phyloP scores from a whole-genome alignment of 2,113 vertebrate genomes.

The Macroglossus sobrinus region DNA sequence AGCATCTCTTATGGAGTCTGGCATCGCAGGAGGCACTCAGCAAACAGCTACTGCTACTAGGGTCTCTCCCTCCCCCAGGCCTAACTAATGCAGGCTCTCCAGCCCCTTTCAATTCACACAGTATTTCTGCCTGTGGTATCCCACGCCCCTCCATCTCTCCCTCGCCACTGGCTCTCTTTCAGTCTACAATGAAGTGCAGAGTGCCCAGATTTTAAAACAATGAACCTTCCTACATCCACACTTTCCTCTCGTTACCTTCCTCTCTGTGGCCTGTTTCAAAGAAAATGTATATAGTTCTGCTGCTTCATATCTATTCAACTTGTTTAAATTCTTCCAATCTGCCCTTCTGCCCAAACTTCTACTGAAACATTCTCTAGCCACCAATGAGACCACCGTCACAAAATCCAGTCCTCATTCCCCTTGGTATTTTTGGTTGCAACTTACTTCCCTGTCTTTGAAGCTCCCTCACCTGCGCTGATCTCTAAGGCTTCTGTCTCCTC shows the following conservation, averaged over 20 bases:
- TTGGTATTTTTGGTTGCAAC: not conserved
- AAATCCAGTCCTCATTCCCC: not conserved
- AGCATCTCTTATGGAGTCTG: not conserved
- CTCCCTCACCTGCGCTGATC: not conserved
- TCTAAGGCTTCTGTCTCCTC: not conserved
- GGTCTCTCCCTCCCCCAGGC: not conserved
- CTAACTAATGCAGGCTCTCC: not conserved
- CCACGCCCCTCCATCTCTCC: not conserved
- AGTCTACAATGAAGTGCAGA: not conserved
- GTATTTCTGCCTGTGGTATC: not conserved
- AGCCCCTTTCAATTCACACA: not conserved
- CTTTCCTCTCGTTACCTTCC: not conserved
- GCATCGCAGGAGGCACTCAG: not conserved
- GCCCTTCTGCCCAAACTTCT: not conserved
- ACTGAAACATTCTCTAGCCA: not conserved
- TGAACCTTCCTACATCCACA: not conserved
- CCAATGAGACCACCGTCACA: not conserved
- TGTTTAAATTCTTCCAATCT: not conserved
- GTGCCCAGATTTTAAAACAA: not conserved
- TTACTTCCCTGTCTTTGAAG: not conserved
- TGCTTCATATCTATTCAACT: not conserved
- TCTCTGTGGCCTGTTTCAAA: not conserved
- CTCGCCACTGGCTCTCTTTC: not conserved
- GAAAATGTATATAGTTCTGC: not conserved
- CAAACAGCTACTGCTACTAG: not conserved